Percentiles rank a stretch among this genome's conserved stretches.
Evolutionary conservation across 1,140 invertebrate genomes (phyloP).

Genomic region (Teleogryllus occipitalis): DNA sequence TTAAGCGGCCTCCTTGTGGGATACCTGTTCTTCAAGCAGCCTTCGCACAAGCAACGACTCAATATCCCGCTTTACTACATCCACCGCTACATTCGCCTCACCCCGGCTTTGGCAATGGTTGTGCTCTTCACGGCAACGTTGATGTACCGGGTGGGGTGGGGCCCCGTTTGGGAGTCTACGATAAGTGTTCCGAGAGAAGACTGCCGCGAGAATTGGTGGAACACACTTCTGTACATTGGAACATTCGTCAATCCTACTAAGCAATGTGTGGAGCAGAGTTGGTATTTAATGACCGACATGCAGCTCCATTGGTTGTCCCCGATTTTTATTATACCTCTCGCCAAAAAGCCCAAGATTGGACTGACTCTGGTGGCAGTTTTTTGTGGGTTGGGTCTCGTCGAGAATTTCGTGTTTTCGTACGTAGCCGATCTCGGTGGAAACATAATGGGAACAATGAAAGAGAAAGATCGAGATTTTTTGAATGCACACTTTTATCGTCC

Average conservation of each 20-base stretch:
- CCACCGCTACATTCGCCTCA: constrained; percentile 31
- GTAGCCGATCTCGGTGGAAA: neutral
- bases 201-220: constrained; percentile 56
- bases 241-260: constrained; percentile 36
- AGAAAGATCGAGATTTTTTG: neutral
- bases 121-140: constrained; percentile 13
- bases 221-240: constrained; percentile 55
- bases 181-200: constrained; percentile 38
- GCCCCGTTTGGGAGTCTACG: constrained; percentile 41
- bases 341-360: neutral
- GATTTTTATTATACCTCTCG: neutral
- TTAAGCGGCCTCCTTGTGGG: constrained; percentile 50
- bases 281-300: neutral
- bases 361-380: neutral
- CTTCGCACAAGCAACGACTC: constrained; percentile 25
- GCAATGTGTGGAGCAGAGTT: neutral
- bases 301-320: neutral
- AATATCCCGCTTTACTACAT: constrained; percentile 34
- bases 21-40: constrained; percentile 44
- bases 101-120: constrained; percentile 9
- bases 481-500: neutral
- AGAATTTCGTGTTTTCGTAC: neutral
- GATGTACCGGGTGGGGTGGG: constrained; percentile 29
- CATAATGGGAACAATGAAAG: neutral
- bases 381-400: neutral